Evolutionary conservation across 2,113 vertebrate genomes (phyloP).

Genomic region (Philantomba maxwellii): DNA sequence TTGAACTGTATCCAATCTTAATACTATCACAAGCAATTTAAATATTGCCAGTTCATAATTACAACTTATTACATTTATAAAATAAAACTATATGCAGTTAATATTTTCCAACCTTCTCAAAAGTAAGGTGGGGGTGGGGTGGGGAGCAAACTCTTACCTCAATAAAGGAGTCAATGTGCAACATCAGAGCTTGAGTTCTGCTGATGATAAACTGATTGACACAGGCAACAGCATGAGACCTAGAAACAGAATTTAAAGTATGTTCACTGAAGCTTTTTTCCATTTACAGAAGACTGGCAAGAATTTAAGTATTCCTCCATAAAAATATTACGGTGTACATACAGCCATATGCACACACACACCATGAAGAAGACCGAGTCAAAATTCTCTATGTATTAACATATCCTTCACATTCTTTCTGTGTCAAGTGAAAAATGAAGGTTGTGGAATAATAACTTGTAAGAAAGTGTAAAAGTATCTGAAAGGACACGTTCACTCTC

Average conservation of each 20-base stretch:
- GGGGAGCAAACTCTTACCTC: conserved; percentile 80
- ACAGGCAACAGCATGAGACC: conserved; percentile 96
- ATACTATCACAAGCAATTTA: neutral
- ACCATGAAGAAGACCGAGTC: neutral
- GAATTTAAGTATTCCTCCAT: neutral
- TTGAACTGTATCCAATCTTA: neutral
- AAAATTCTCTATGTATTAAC: neutral
- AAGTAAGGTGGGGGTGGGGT: neutral
- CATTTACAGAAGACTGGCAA: neutral
- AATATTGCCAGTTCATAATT: neutral
- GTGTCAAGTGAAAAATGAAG: neutral
- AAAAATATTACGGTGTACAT: neutral
- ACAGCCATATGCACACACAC: neutral
- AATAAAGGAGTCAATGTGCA: conserved; percentile 97
- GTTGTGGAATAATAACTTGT: neutral
- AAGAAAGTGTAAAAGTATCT: neutral
- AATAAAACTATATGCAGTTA: neutral
- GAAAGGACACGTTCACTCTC: neutral
- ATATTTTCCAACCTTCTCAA: neutral
- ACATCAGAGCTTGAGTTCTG: conserved; percentile 97
- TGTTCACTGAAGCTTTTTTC: neutral
- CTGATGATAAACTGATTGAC: conserved; percentile 99
- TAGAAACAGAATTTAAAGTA: conserved; percentile 69
- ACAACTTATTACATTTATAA: neutral
- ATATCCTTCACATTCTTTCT: neutral